phyloP scores from a whole-genome alignment of 2,113 vertebrate species.

The Centropus unirufus region DNA sequence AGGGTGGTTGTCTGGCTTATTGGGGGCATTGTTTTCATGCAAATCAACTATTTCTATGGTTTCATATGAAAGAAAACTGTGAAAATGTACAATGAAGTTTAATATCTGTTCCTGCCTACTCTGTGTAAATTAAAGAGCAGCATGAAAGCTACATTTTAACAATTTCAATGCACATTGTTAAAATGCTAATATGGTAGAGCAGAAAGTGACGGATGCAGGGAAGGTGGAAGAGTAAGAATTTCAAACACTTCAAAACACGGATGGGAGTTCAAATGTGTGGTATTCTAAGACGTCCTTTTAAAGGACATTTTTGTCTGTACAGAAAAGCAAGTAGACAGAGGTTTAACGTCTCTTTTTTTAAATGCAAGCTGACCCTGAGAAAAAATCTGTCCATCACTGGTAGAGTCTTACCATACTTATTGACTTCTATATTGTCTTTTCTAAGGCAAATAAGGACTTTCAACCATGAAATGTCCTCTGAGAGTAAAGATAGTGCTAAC shows the following conservation, averaged over 20 bases:
- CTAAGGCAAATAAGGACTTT: neutral
- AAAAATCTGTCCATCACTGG: neutral
- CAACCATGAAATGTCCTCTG: neutral
- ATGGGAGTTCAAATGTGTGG: neutral
- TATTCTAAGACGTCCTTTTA: neutral
- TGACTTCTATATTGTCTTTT: neutral
- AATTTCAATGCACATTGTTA: neutral
- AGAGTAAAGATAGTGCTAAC: neutral
- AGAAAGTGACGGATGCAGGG: neutral
- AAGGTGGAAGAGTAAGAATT: neutral
- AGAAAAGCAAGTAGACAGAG: neutral
- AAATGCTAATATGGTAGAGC: slow-evolving; percentile 31
- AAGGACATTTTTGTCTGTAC: neutral
- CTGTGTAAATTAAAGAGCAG: neutral
- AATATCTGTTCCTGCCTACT: neutral
- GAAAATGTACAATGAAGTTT: neutral
- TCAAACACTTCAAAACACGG: neutral
- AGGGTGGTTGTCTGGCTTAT: neutral
- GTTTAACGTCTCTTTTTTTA: neutral
- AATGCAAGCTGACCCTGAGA: neutral
- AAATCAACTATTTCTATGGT: neutral
- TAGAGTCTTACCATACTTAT: neutral
- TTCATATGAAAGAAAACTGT: neutral
- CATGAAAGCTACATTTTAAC: neutral
- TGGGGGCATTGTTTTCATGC: neutral